phyloP scores from a whole-genome alignment of 2,113 vertebrate species.

The Dendropsophus ebraccatus region DNA sequence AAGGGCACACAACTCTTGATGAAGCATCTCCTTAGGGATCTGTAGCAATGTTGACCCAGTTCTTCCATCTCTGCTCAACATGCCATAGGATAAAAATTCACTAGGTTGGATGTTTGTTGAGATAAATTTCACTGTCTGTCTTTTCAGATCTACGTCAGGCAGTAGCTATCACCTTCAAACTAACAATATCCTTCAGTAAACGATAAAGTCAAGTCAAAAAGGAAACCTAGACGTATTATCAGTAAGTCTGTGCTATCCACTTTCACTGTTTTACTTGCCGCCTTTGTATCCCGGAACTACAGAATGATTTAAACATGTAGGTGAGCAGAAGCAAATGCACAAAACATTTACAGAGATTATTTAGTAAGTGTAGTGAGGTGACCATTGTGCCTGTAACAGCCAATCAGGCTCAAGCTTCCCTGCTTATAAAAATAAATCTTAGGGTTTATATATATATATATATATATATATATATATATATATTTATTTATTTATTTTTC shows the following conservation, averaged over 20 bases:
- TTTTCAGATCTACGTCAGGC: slow-evolving; percentile 66
- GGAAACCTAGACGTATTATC: slow-evolving; percentile 81
- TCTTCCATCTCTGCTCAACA: slow-evolving; percentile 54
- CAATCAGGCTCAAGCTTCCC: background rate
- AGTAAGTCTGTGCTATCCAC: slow-evolving; percentile 75
- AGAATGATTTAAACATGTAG: slow-evolving; percentile 65
- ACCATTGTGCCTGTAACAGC: background rate
- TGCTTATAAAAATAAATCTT: too few species aligned
- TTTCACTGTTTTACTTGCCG: slow-evolving; percentile 77
- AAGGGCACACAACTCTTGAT: slow-evolving; percentile 53
- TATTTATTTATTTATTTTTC: too few species aligned
- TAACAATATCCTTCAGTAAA: slow-evolving; percentile 79
- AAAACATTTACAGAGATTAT: background rate
- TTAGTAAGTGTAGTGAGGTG: background rate
- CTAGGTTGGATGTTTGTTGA: slow-evolving; percentile 73
- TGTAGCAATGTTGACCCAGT: slow-evolving; percentile 50
- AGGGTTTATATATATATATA: too few species aligned
- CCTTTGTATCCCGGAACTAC: slow-evolving; percentile 74
- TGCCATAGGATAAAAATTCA: slow-evolving; percentile 69
- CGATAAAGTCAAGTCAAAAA: slow-evolving; percentile 79
- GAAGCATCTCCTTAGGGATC: slow-evolving; percentile 49
- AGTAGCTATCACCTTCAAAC: slow-evolving; percentile 74
- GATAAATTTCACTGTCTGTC: slow-evolving; percentile 77
- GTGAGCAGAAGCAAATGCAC: background rate
- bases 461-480: too few species aligned